Base-by-base conservation (phyloP, 2,888 invertebrate species). In the Orchesella flavescens region DNA sequence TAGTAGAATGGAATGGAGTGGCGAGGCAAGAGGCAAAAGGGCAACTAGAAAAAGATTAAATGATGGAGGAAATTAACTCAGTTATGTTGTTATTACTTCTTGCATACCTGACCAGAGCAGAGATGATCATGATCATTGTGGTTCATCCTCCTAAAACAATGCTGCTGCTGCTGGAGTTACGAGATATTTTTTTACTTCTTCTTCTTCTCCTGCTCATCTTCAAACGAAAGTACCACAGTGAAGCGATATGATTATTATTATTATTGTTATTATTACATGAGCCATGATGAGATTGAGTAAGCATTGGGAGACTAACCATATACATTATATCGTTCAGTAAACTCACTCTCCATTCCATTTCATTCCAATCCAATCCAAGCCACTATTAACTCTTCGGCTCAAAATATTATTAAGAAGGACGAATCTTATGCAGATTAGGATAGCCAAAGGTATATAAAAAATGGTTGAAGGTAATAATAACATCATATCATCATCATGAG, bases 61-160 rank as follows among this genome's bases (percentile, higher is more conserved):
- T 21, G 69, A 53, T 69, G 69, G 19, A 69, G 24, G 69, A 69
- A 69, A 69, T 69, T 69, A 69, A 69, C 69, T 69, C 53, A 69
- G 53, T 69, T 24, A 69, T 69, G 53, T 69, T 24, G 53, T 69
- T 69, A 53, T 15, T 49, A 49, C n/a, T 43, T n/a, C 4, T 5
- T 49, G 46, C 53, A 69, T 53, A 46, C 68, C 68, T 68, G 68
- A 15, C 19, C 68, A 68, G 3, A n/a, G n/a, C n/a, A n/a, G n/a
- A n/a, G n/a, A n/a, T n/a, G n/a, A n/a, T n/a, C n/a, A n/a, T n/a
- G n/a, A n/a, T n/a, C n/a, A n/a, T n/a, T n/a, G n/a, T 34, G 34
- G 34, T 34, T 34, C 34, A 34, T 34, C 34, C 34, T 34, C 34
- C 34, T 34, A 7, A 49, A n/a, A 49, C 49, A 7, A n/a, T 49